Conservation (phyloP, 1,140 invertebrate genomes). For the Trachymyrmex septentrionalis region DNA sequence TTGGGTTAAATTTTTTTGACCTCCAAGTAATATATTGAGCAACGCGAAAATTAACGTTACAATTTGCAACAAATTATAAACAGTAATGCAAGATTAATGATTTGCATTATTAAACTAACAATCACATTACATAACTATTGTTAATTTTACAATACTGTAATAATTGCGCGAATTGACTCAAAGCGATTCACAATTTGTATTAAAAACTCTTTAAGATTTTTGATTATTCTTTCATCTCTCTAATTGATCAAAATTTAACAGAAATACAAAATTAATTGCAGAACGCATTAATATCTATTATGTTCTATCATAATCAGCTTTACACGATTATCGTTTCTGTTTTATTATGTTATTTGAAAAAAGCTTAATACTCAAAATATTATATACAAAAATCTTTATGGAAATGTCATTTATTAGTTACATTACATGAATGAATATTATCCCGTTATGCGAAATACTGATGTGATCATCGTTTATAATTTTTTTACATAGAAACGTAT, state of each 20-base stretch:
- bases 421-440: not conserved
- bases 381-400: not conserved
- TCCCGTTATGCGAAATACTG: not conserved
- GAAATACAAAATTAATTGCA: not conserved
- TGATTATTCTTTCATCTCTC: not conserved
- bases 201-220: not conserved
- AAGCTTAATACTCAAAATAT: not conserved
- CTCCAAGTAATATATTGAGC: not conserved
- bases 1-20: not conserved
- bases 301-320: not conserved
- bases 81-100: not conserved
- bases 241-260: slow-evolving; percentile 10
- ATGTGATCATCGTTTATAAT: not conserved
- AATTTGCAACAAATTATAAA: not conserved
- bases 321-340: not conserved
- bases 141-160: not conserved
- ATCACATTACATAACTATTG: no score
- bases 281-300: not conserved
- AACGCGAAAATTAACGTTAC: slow-evolving; percentile 12
- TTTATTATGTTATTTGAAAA: not conserved
- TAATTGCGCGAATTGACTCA: slow-evolving; percentile 4
- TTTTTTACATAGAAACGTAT: not conserved
- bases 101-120: slow-evolving; percentile 19
- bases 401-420: not conserved
- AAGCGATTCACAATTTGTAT: not conserved